Base-by-base conservation (phyloP, 2,888 invertebrate species). In the Hartigia nigra region DNA sequence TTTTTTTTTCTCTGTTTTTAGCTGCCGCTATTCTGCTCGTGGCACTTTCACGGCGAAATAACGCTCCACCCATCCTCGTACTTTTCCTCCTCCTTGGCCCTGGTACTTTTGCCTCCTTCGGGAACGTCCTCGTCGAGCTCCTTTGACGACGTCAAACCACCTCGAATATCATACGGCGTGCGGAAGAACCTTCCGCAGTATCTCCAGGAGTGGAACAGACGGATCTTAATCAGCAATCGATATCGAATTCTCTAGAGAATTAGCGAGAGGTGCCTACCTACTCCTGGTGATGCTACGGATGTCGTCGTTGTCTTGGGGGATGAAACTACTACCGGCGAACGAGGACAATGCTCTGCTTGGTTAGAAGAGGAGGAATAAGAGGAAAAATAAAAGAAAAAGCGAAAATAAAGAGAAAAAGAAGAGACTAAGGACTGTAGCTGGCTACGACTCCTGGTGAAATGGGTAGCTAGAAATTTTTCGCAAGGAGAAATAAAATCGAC, bases 221-320 rank as follows among this genome's bases (percentile, higher is more conserved):
- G 55, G 23, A 55, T 23, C 80, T 81, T 84, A 84, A 84, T 84
- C 83, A 82, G 83, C 82, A 84, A 83, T 84, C 84, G 84, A 84
- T 84, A 84, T 83, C 82, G 84, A 83, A 83, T 84, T 84, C 84
- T 83, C 83, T 31, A 23, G 55, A 23, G 55, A 55, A 55, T 55
- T 23, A 23, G 55, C 23, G 55, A 55, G 23, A 55, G 55, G 55
- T 55, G 55, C 9, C 55, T 9, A 23, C 9, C 55, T 9, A 23
- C 55, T 5, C 55, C 23, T 23, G 23, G 55, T 9, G 23, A 55
- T 5, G 55, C 9, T 23, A 9, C 55, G 23, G 55, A 55, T 23
- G 55, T 9, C 9, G 55, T 55, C 14, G 55, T 55, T 55, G 55
- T 55, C 55, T 55, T 9, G 55, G 55, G 55, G 23, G 55, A 23